These are phyloP conservation scores for Portevinia maculata DNA, from an alignment of 2,888 invertebrate species.

Conservation along the genomic window DNA sequence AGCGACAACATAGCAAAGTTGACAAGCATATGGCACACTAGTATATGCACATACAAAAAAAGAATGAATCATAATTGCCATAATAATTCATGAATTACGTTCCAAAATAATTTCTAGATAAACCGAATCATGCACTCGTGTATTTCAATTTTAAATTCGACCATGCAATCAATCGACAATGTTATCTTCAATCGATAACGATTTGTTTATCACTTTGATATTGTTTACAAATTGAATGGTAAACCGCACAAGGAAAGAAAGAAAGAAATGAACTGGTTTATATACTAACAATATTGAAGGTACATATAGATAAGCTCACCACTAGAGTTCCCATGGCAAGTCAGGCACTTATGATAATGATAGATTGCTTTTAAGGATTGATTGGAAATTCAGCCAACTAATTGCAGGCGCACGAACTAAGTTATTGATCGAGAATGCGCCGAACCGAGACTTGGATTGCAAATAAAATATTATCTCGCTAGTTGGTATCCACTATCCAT, in stretches of 20 bases:
- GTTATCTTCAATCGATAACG: constrained; percentile 49
- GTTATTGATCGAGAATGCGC: constrained; percentile 33
- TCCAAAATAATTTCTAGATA: constrained; percentile 26
- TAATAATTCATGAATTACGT: constrained; percentile 44
- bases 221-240: constrained; percentile 30
- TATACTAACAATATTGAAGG: not conserved
- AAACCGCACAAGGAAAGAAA: constrained; percentile 23
- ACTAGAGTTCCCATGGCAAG: constrained; percentile 65
- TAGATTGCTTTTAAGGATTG: constrained; percentile 30
- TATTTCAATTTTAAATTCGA: not conserved
- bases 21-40: not conserved
- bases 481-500: not conserved
- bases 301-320: constrained; percentile 43
- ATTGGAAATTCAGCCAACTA: constrained; percentile 34
- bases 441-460: constrained; percentile 38
- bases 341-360: constrained; percentile 32
- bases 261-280: not conserved
- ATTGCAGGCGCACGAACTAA: constrained; percentile 42
- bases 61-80: not conserved
- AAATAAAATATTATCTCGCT: constrained; percentile 25
- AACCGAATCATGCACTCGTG: constrained; percentile 29
- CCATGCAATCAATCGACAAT: constrained; percentile 6
- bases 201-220: constrained; percentile 28
- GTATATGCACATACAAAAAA: not conserved
- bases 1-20: constrained; percentile 17